These are phyloP conservation scores for Antheraea yamamai DNA, from an alignment of 2,888 invertebrate species.

Conservation along the genomic window DNA sequence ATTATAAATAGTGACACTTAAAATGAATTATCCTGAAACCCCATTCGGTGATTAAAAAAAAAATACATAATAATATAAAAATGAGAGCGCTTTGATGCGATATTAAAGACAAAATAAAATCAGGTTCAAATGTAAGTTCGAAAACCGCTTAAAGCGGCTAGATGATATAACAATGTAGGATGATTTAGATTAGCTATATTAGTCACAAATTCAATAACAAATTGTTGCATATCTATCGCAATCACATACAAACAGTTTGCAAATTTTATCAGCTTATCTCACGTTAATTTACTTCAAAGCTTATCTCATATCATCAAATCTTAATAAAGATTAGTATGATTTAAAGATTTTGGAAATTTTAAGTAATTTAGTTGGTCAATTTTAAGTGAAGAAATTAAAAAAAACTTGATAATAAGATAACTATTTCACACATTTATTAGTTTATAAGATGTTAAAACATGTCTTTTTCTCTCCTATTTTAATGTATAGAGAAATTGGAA, in stretches of 20 bases:
- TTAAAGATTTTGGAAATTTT: not conserved
- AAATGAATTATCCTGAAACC: too few species aligned
- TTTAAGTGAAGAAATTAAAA: not conserved
- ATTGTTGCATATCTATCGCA: not conserved
- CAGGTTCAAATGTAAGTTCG: not conserved
- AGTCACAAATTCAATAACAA: not conserved
- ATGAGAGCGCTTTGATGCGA: too few species aligned
- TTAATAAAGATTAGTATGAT: not conserved
- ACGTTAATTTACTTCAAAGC: slow-evolving; percentile 14
- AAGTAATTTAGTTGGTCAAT: not conserved
- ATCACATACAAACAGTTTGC: not conserved
- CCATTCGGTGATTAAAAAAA: too few species aligned
- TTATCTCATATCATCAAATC: slow-evolving; percentile 15
- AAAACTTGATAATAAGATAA: too few species aligned
- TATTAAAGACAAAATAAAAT: not conserved
- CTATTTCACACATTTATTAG: too few species aligned
- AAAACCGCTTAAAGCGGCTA: not conserved
- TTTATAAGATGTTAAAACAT: too few species aligned
- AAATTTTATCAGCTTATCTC: slow-evolving; percentile 12
- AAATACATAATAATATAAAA: too few species aligned
- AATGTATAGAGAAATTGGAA: too few species aligned
- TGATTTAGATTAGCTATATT: not conserved
- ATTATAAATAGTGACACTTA: too few species aligned
- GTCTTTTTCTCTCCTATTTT: too few species aligned
- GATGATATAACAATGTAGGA: not conserved